Conservation (phyloP, 2,797 vertebrate genomes). For the Iguana delicatissima region DNA sequence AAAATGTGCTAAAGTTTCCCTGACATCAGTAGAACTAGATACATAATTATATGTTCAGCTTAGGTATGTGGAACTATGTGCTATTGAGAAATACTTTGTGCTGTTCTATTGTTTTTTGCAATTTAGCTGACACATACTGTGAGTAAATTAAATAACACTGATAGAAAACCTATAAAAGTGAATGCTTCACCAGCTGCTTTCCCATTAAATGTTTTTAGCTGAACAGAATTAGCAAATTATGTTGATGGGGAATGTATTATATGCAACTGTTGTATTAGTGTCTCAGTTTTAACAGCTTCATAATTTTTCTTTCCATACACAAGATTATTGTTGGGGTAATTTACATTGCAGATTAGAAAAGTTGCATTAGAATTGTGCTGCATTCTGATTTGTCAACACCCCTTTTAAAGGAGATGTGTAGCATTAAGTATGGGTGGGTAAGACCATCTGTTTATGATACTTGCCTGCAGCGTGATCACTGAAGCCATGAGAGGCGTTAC, state of each 20-base stretch:
- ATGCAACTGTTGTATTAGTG: constrained; percentile 67
- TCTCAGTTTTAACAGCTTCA: constrained; percentile 70
- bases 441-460: constrained; percentile 81
- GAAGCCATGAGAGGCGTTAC: constrained; percentile 79
- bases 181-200: constrained; percentile 80
- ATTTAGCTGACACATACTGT: constrained; percentile 61
- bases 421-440: constrained; percentile 80
- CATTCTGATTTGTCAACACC: constrained; percentile 84
- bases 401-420: constrained; percentile 80
- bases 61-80: not conserved
- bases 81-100: constrained; percentile 64
- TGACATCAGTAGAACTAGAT: not conserved
- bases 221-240: constrained; percentile 82
- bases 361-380: constrained; percentile 81
- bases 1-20: too few relatives aligned
- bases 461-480: constrained; percentile 77
- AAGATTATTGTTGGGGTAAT: constrained; percentile 81
- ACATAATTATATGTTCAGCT: not conserved
- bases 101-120: constrained; percentile 68
- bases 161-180: constrained; percentile 75
- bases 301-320: constrained; percentile 74
- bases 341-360: constrained; percentile 80
- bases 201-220: constrained; percentile 77
- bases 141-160: constrained; percentile 75
- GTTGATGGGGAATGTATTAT: constrained; percentile 75